phyloP scores from a whole-genome alignment of 2,888 invertebrate genomes.

The Zhuqinia jingwanae region DNA sequence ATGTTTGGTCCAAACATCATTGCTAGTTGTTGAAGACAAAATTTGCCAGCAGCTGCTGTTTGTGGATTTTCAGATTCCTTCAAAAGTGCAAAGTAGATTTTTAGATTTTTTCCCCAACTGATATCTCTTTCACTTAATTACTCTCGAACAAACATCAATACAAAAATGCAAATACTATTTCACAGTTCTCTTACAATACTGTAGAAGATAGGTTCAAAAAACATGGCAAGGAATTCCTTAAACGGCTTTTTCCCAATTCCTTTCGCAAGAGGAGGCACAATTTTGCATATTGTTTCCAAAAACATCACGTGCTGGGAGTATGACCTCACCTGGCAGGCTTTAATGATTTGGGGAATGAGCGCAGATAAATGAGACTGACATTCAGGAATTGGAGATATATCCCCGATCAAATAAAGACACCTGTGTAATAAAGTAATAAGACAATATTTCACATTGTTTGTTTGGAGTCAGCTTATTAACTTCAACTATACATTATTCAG shows the following conservation, averaged over 20 bases:
- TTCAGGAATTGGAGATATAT: slow-evolving; percentile 81
- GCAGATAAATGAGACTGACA: slow-evolving; percentile 80
- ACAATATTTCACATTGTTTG: no score
- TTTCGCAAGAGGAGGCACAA: slow-evolving; percentile 82
- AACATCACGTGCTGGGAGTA: slow-evolving; percentile 82
- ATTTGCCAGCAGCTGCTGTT: slow-evolving; percentile 82
- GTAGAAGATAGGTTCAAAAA: slow-evolving; percentile 83
- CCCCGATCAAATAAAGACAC: slow-evolving; percentile 82
- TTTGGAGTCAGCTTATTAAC: background rate
- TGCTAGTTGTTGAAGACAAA: slow-evolving; percentile 82
- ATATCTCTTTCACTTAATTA: background rate
- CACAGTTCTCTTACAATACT: slow-evolving; percentile 81
- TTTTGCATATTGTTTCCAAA: slow-evolving; percentile 83
- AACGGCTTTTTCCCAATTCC: slow-evolving; percentile 82
- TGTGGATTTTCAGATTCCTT: slow-evolving; percentile 83
- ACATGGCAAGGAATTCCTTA: slow-evolving; percentile 82
- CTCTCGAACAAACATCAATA: background rate
- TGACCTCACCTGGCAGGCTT: slow-evolving; percentile 81
- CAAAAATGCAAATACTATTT: background rate
- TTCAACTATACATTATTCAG: background rate
- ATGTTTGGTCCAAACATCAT: slow-evolving; percentile 82
- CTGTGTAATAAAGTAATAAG: slow-evolving; percentile 79
- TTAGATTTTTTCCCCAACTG: background rate
- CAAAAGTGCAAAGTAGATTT: slow-evolving; percentile 68
- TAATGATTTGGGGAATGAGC: slow-evolving; percentile 81